Evolutionary conservation across 2,797 vertebrate genomes (phyloP), one percentile per base, ranked within the genome.

Genomic region (Urocyon cinereoargenteus): DNA sequence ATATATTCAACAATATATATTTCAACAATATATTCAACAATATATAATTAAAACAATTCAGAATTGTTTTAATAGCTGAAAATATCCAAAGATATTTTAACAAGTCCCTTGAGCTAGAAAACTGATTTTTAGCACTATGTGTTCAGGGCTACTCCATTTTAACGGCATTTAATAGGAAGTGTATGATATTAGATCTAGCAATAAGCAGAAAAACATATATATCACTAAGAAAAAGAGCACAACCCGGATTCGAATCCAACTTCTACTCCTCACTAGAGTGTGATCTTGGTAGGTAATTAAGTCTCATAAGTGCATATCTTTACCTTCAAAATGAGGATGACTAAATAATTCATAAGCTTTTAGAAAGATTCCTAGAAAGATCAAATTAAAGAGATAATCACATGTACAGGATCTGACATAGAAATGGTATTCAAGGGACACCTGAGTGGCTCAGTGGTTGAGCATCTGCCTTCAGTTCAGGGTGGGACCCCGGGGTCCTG

Each of bases 31-130:
- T n/a, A n/a, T n/a, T n/a, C n/a, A n/a, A n/a, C n/a, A n/a, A n/a
- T n/a, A n/a, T n/a, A n/a, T n/a, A n/a, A n/a, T n/a, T n/a, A n/a
- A n/a, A n/a, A n/a, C n/a, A n/a, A n/a, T n/a, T n/a, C n/a, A n/a
- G 86, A 72, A 89, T 68, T 73, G 45, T 79, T 95, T 83, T 49
- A 84, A 53, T 73, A 92, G 62, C 21, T 86, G 6, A 66, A 75
- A 96, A 86, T 57, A 82, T 53, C 0, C 36, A 85, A 22, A 68
- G 26, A 70, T 77, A 90, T 28, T 84, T 73, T 59, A 51, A 77
- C 5, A 2, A 78, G 14, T 55, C 11, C 3, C 28, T 59, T 53
- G 2, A 3, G 53, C 13, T 73, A 72, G 5, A 9, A 90, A 92
- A 77, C 4, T 68, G 18, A 88, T 78, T 87, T 87, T 92, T 28